phyloP scores from a whole-genome alignment of 2,797 vertebrate genomes.

The Todus mexicanus region DNA sequence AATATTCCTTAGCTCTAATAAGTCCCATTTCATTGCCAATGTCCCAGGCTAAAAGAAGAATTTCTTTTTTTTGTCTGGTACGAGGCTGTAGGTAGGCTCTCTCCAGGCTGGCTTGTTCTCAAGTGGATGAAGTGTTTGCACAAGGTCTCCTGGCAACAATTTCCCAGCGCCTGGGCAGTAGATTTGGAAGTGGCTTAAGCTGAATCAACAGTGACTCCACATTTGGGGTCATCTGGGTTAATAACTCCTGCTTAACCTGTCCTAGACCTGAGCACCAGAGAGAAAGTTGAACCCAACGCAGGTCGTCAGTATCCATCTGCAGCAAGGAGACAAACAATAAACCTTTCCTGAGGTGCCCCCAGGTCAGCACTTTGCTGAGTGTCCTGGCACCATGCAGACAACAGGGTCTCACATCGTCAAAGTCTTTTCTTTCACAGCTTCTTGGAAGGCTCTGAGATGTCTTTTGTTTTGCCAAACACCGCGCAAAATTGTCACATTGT shows the following conservation, averaged over 20 bases:
- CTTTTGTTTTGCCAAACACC: neutral
- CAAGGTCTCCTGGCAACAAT: neutral
- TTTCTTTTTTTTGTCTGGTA: neutral
- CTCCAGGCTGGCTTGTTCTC: neutral
- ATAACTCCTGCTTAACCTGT: neutral
- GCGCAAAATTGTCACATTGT: accelerated
- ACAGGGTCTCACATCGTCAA: neutral
- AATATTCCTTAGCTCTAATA: neutral
- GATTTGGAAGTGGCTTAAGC: neutral
- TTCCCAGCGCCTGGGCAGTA: neutral
- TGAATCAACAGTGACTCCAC: neutral
- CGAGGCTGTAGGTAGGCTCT: neutral
- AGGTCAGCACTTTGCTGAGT: neutral
- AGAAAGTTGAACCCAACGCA: neutral
- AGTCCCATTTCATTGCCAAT: neutral
- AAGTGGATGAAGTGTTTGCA: neutral
- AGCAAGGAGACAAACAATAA: neutral
- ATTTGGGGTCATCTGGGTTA: neutral
- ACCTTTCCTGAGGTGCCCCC: neutral
- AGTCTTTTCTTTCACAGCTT: neutral
- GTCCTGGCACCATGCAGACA: neutral
- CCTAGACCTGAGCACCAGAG: neutral
- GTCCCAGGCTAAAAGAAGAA: neutral
- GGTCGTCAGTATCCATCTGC: accelerated
- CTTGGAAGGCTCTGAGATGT: neutral